Percentiles rank a stretch among this genome's conserved stretches.
These are phyloP conservation scores for Chitala chitala DNA, from an alignment of 2,113 vertebrate genomes.

Conservation along the genomic window DNA sequence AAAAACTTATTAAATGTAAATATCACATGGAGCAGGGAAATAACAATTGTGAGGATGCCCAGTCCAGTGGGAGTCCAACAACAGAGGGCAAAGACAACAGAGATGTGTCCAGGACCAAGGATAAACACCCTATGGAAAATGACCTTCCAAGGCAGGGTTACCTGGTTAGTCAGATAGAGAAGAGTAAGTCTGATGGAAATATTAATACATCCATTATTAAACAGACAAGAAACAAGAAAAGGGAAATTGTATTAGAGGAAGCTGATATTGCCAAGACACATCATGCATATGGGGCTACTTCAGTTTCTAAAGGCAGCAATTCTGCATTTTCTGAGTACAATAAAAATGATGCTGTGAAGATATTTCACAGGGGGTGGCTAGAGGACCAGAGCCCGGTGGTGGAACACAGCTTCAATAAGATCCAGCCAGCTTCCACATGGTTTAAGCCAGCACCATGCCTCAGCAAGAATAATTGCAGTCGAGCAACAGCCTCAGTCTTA, in stretches of 20 bases:
- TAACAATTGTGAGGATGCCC: neutral
- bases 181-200: neutral
- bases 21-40: neutral
- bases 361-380: neutral
- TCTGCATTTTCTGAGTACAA: neutral
- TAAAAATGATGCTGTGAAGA: neutral
- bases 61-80: neutral
- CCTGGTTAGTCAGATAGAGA: too few species aligned
- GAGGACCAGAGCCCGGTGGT: neutral
- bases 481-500: too few species aligned
- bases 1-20: slow-evolving; percentile 41
- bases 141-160: neutral
- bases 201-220: neutral
- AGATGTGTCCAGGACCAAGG: neutral
- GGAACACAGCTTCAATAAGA: neutral
- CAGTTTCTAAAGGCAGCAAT: neutral
- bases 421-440: neutral
- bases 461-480: too few species aligned
- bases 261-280: neutral
- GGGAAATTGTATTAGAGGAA: neutral
- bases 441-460: too few species aligned
- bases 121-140: neutral
- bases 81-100: neutral
- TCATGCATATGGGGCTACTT: neutral
- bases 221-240: neutral